These are phyloP conservation scores for Loris lydekkerianus DNA, from an alignment of 2,797 vertebrate genomes.

Conservation along the genomic window DNA sequence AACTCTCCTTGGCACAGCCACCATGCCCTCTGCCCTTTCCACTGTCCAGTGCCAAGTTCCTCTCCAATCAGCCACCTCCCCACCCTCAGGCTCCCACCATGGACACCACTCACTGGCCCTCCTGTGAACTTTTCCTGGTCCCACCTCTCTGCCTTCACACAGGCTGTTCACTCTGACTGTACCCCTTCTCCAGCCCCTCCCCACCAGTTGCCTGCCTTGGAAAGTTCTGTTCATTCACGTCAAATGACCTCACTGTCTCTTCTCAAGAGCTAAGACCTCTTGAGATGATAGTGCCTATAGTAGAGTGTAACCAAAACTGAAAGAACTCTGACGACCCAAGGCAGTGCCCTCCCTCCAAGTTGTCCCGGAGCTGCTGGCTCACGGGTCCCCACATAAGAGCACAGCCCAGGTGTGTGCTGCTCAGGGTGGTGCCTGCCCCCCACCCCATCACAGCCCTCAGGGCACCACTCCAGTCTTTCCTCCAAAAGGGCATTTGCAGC, in stretches of 20 bases:
- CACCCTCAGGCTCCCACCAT: background rate
- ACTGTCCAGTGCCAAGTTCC: background rate
- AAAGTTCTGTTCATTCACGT: slow-evolving; percentile 31
- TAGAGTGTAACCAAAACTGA: background rate
- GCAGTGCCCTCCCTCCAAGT: accelerated
- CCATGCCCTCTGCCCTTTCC: background rate
- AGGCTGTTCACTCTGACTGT: background rate
- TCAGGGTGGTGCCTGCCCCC: background rate
- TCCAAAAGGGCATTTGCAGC: background rate
- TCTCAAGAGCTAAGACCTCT: background rate
- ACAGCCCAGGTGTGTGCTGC: background rate
- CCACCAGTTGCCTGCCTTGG: background rate
- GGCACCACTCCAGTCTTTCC: background rate
- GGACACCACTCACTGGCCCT: background rate
- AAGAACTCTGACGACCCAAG: background rate
- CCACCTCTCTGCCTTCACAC: background rate
- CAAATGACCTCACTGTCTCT: background rate
- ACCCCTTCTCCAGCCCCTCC: background rate
- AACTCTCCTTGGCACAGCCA: background rate
- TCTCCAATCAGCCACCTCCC: background rate
- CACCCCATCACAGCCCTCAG: background rate
- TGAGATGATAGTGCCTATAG: background rate
- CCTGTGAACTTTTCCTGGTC: background rate
- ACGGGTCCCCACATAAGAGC: background rate
- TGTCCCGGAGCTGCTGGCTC: background rate